These are phyloP conservation scores for Zaprionus ghesquierei DNA, from an alignment of 1,140 invertebrate species.

Conservation along the genomic window DNA sequence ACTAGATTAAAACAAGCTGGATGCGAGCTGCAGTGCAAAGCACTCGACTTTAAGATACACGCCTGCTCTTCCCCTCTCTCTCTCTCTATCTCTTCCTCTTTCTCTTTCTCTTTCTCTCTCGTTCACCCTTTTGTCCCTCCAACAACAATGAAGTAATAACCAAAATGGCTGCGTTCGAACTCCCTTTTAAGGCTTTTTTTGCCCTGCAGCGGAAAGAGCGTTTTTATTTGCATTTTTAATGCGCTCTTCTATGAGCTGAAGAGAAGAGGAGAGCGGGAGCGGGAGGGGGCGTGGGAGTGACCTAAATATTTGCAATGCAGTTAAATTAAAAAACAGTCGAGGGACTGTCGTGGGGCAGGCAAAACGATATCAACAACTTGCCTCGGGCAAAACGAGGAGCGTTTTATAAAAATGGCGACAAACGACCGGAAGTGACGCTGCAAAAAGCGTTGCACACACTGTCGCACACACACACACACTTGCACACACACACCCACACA, in stretches of 20 bases:
- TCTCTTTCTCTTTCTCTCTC: not conserved
- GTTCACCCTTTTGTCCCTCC: too few species aligned
- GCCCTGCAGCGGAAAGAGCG: conserved; percentile 1
- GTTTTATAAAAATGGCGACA: conserved; percentile 77
- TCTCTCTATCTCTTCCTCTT: not conserved
- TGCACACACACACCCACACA: conserved; percentile 11
- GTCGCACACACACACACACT: not conserved
- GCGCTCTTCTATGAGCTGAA: conserved; percentile 33
- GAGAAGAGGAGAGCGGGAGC: not conserved
- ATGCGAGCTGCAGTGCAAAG: too few species aligned
- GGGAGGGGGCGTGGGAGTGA: conserved; percentile 20
- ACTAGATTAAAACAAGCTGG: conserved; percentile 45
- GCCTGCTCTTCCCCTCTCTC: too few species aligned
- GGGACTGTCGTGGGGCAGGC: conserved; percentile 14
- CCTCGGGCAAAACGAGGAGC: conserved; percentile 45
- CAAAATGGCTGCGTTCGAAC: conserved; percentile 37
- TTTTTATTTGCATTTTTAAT: conserved; percentile 68
- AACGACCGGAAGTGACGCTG: conserved; percentile 70
- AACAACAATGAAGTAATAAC: conserved; percentile 31
- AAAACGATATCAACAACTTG: conserved; percentile 67
- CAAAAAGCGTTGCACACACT: conserved; percentile 38
- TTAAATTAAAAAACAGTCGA: conserved; percentile 66
- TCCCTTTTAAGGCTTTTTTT: conserved; percentile 2
- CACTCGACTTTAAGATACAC: too few species aligned
- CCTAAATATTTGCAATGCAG: conserved; percentile 72